These are phyloP conservation scores for Drosophila ercepeae DNA, from an alignment of 1,140 invertebrate genomes.

Conservation along the genomic window DNA sequence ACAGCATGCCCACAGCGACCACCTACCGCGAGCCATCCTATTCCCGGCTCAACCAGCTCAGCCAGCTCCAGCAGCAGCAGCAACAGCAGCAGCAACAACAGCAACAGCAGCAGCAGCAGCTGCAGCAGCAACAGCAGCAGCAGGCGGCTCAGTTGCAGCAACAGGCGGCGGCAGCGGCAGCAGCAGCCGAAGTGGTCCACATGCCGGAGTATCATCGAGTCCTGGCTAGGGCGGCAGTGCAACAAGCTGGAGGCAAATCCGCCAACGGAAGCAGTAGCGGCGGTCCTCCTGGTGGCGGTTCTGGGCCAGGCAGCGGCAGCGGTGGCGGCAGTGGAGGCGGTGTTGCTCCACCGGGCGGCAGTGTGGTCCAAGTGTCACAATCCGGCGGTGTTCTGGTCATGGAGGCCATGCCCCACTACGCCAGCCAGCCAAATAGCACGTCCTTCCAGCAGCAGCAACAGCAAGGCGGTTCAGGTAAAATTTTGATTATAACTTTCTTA, in stretches of 20 bases:
- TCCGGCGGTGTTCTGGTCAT: constrained; percentile 64
- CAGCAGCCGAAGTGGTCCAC: constrained; percentile 13
- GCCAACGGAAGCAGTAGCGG: background rate
- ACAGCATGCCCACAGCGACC: constrained; percentile 58
- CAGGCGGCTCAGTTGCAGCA: background rate
- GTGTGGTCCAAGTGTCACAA: constrained; percentile 64
- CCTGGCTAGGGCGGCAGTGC: constrained; percentile 41
- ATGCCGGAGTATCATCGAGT: constrained; percentile 66
- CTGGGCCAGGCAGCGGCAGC: constrained; percentile 14
- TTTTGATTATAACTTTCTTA: background rate
- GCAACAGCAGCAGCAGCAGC: constrained; percentile 8
- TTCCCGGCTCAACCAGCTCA: constrained; percentile 55
- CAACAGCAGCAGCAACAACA: constrained; percentile 16
- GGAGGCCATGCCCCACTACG: constrained; percentile 71
- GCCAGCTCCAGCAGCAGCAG: constrained; percentile 55
- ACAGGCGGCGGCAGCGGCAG: background rate
- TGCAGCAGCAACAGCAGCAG: background rate
- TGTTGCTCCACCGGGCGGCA: constrained; percentile 24
- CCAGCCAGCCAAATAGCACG: constrained; percentile 53
- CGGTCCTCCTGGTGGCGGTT: background rate
- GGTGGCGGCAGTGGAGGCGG: background rate
- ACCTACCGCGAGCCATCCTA: constrained; percentile 78
- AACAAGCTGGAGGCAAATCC: constrained; percentile 3
- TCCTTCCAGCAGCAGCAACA: constrained; percentile 49
- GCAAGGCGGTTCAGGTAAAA: background rate